Evolutionary conservation across 2,113 vertebrate species (phyloP).

Genomic region (Macrotus californicus): DNA sequence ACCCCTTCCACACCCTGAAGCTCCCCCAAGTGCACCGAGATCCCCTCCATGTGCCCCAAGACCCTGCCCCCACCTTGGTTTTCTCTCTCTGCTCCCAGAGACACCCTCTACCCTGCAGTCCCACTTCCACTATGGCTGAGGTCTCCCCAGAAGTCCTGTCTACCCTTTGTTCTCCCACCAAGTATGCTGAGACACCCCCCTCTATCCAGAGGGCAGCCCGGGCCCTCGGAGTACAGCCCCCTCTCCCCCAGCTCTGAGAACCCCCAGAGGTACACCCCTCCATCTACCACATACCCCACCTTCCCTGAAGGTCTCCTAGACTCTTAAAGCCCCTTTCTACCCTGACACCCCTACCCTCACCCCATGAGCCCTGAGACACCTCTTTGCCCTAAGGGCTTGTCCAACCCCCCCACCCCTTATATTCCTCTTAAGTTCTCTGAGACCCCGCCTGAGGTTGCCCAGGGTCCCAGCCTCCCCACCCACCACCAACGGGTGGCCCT

Average conservation of each 20-base stretch:
- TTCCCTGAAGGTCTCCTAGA: background rate
- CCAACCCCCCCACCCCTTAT: too few species aligned
- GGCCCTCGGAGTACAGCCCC: background rate
- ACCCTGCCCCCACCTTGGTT: background rate
- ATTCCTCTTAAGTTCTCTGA: background rate
- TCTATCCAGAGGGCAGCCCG: background rate
- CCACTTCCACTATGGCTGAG: background rate
- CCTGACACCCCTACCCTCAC: background rate
- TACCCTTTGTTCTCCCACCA: background rate
- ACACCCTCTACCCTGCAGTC: background rate
- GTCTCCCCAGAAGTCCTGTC: background rate
- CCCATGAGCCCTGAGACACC: background rate
- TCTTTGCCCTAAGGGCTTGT: background rate
- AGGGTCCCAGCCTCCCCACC: rapidly evolving
- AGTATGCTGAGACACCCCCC: rapidly evolving
- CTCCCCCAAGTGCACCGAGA: background rate
- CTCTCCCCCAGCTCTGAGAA: background rate
- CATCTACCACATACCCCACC: background rate
- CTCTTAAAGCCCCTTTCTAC: background rate
- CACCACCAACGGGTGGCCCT: rapidly evolving
- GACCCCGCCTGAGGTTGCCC: background rate
- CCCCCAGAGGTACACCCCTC: background rate
- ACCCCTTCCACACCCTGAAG: background rate
- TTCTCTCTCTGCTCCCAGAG: background rate
- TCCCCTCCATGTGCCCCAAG: background rate